Base-by-base conservation (phyloP, 2,797 vertebrate species). In the Graptemys geographica region DNA sequence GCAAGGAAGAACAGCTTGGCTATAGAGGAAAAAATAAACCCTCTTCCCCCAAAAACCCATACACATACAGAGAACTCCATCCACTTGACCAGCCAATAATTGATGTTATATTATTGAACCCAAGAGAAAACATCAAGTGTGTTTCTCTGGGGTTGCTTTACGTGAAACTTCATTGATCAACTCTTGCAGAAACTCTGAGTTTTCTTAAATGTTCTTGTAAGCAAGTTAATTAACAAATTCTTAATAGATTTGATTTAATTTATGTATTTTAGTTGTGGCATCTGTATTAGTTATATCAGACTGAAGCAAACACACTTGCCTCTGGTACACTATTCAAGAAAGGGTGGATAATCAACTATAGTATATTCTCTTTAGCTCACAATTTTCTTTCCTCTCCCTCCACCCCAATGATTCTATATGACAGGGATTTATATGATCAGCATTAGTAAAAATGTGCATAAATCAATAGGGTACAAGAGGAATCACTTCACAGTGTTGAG, bases 181-280 rank as follows among this genome's bases (percentile, higher is more conserved):
- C 56, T 90, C 87, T 87, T 72, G 47, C 41, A 89, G 82, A 90
- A 96, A 25, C 83, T 89, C 11, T 87, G 84, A 28, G 65, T 76
- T 93, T 65, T 89, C 62, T 4, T 79, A 84, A 89, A 33, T 53
- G 81, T 56, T 92, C 91, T 89, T 94, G 27, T 79, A 96, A 96
- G 89, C 84, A 93, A 94, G 76, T 86, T 86, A 93, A 94, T 91
- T 94, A 94, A 81, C 69, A 93, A 82, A 31, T 7, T 3, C 28
- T 72, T 83, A 79, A 19, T 51, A 86, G 79, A 76, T 15, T 76
- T 31, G 65, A 83, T 87, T 89, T 89, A 87, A 72, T 79, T 93
- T 28, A 93, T 3, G 2, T 13, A 47, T 90, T 92, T 72, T 85
- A 87, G 76, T 82, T 51, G 27, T 33, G 13, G 56, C 31, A 93